Evolutionary conservation across 2,797 vertebrate genomes (phyloP).

Genomic region (Chaunax sp.): DNA sequence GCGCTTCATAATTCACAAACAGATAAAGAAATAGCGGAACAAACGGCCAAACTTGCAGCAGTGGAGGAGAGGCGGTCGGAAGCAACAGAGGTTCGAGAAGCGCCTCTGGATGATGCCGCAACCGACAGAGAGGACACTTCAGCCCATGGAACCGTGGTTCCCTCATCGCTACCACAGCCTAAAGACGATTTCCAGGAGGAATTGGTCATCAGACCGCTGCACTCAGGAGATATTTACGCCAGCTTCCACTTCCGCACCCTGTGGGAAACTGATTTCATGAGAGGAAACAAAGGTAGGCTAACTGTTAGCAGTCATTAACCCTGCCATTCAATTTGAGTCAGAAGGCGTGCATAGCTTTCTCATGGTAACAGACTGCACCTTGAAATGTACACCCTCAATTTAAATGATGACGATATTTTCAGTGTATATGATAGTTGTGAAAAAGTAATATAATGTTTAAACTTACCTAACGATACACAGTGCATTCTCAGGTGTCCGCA

Average conservation of each 20-base stretch:
- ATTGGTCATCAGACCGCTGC: conserved; percentile 90
- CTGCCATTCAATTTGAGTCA: neutral
- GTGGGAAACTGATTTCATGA: conserved; percentile 88
- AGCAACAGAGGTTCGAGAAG: conserved; percentile 46
- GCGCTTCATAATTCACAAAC: neutral
- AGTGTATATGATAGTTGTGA: neutral
- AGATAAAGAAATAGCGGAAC: conserved; percentile 4
- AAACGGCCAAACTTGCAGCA: conserved; percentile 15
- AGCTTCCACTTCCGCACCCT: conserved; percentile 95
- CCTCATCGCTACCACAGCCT: conserved; percentile 3
- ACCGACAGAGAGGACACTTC: neutral
- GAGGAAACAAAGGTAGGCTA: conserved; percentile 83
- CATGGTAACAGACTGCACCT: too few species aligned
- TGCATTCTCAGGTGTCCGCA: too few species aligned
- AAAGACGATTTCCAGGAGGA: conserved; percentile 91
- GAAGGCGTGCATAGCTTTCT: neutral
- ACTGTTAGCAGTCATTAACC: neutral
- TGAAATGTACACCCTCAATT: neutral
- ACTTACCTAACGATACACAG: too few species aligned
- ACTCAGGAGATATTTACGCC: conserved; percentile 91
- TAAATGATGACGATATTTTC: neutral
- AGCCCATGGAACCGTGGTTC: neutral
- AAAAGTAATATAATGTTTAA: neutral
- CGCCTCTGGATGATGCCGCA: conserved; percentile 9
- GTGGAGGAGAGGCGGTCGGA: conserved; percentile 64